Evolutionary conservation across 2,113 vertebrate genomes (phyloP).

Genomic region (Hippocampus barbouri): DNA sequence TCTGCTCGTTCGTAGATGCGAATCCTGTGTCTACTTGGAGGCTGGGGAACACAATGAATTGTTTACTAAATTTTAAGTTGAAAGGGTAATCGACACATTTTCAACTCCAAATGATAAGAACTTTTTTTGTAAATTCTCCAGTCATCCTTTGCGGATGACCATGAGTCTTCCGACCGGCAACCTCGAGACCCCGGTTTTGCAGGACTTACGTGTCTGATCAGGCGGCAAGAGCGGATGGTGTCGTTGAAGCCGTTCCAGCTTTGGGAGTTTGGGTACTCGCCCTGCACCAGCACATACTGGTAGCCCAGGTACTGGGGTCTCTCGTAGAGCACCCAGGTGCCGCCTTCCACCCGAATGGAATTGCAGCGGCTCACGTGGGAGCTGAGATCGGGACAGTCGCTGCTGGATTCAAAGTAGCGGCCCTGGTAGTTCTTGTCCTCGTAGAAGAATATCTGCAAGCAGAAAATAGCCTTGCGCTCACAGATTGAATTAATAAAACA

Average conservation of each 20-base stretch:
- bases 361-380: constrained; percentile 84
- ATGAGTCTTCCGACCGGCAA: neutral
- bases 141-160: neutral
- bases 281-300: constrained; percentile 83
- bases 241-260: constrained; percentile 89
- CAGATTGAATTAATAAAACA: no score
- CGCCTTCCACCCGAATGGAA: constrained; percentile 86
- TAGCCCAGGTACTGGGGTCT: constrained; percentile 83
- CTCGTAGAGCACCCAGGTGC: constrained; percentile 88
- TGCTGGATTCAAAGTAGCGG: constrained; percentile 83
- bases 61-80: no score
- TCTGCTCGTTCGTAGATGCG: constrained; percentile 81
- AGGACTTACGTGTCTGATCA: constrained; percentile 1
- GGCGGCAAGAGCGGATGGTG: constrained; percentile 81
- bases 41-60: constrained; percentile 26
- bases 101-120: no score
- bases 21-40: constrained; percentile 80
- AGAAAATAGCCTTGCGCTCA: neutral
- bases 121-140: neutral
- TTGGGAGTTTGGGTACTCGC: constrained; percentile 85
- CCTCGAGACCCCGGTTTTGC: neutral
- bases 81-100: no score
- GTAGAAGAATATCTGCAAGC: constrained; percentile 82
- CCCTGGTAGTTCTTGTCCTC: constrained; percentile 92
- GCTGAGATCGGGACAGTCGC: constrained; percentile 84